Conservation (phyloP, 2,888 invertebrate genomes). For the Archips xylosteana region DNA sequence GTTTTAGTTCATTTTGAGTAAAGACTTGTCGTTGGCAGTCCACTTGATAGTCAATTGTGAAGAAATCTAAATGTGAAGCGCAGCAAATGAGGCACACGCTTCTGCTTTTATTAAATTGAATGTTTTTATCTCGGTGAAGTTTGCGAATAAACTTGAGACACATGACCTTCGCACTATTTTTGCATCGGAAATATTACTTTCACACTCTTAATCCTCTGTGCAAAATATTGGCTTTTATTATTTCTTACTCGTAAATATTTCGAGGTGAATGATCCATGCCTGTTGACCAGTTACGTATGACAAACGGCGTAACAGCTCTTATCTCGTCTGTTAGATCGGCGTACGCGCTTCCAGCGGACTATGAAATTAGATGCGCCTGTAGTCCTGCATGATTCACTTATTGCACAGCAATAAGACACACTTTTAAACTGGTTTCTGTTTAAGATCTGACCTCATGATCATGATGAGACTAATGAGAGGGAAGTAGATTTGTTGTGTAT, state of each 20-base stretch:
- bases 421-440: background rate
- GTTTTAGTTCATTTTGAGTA: too few species aligned
- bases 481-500: background rate
- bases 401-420: background rate
- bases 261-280: conserved; percentile 34
- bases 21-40: background rate
- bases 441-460: conserved; percentile 1
- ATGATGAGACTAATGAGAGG: background rate
- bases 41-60: too few species aligned
- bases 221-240: background rate
- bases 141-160: too few species aligned
- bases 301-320: conserved; percentile 22
- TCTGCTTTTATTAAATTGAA: too few species aligned
- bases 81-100: too few species aligned
- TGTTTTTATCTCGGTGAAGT: too few species aligned
- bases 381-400: conserved; percentile 34
- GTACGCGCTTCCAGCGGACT: conserved; percentile 49
- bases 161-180: too few species aligned
- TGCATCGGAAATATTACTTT: too few species aligned
- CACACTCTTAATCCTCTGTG: too few species aligned
- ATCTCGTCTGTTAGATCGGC: conserved; percentile 37
- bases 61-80: too few species aligned
- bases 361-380: conserved; percentile 49
- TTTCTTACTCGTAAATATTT: background rate
- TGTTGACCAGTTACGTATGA: conserved; percentile 19